Conservation (phyloP, 1,140 invertebrate species). For the Ips nitidus region DNA sequence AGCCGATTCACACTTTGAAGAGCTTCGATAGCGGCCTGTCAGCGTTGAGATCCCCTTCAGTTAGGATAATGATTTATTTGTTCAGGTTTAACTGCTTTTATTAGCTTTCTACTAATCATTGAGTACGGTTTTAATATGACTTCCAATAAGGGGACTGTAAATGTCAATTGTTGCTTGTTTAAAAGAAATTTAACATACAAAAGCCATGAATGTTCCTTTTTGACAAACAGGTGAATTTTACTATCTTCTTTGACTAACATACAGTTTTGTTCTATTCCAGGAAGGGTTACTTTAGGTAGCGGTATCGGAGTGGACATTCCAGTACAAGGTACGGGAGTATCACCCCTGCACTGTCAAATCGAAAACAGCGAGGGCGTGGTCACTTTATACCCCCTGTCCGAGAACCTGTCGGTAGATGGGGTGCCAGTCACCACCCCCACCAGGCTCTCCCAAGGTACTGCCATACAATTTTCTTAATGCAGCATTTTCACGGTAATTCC, state of each 20-base stretch:
- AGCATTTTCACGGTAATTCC: conserved; percentile 23
- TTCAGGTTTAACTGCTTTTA: too few relatives aligned
- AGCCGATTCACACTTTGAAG: not conserved
- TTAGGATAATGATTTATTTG: not conserved
- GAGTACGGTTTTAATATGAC: too few relatives aligned
- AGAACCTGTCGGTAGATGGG: conserved; percentile 71
- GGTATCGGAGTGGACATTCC: conserved; percentile 74
- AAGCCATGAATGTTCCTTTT: too few relatives aligned
- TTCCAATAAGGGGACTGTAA: too few relatives aligned
- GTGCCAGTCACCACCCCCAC: conserved; percentile 63
- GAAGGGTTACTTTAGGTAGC: conserved; percentile 72
- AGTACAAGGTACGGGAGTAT: conserved; percentile 78
- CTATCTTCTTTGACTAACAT: too few relatives aligned
- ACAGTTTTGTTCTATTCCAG: conserved; percentile 55
- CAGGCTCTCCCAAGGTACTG: conserved; percentile 73
- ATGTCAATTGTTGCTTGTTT: too few relatives aligned
- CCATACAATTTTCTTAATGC: not conserved
- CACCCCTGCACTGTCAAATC: conserved; percentile 79
- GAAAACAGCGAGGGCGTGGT: conserved; percentile 80
- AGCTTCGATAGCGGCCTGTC: conserved; percentile 7
- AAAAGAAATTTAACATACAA: too few relatives aligned
- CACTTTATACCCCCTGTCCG: conserved; percentile 73
- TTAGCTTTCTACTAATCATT: too few relatives aligned
- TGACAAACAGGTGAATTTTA: too few relatives aligned
- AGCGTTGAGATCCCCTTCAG: not conserved